Evolutionary conservation across 2,113 vertebrate genomes (phyloP).

Genomic region (Chloropsis hardwickii): DNA sequence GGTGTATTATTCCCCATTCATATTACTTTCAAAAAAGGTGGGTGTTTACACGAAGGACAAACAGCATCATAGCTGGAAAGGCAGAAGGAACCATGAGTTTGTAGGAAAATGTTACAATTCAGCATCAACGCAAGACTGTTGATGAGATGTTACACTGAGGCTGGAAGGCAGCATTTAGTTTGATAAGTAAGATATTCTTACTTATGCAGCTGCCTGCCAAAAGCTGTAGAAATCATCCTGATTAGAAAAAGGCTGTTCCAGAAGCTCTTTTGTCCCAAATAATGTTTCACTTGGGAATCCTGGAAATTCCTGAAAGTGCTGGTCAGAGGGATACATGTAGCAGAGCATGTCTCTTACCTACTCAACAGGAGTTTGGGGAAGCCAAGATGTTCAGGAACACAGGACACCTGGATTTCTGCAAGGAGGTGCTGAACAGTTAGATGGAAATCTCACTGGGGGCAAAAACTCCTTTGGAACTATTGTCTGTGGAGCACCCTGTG

Average conservation of each 20-base stretch:
- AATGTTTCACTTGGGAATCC: neutral
- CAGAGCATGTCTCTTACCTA: neutral
- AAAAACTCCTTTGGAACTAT: neutral
- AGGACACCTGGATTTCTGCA: neutral
- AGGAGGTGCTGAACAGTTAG: neutral
- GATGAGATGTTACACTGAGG: neutral
- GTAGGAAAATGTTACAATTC: neutral
- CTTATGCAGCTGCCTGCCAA: neutral
- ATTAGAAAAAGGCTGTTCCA: neutral
- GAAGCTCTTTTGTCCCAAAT: neutral
- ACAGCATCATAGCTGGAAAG: neutral
- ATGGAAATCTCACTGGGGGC: neutral
- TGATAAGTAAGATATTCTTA: neutral
- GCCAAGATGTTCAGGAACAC: neutral
- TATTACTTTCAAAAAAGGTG: neutral
- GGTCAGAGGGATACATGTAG: neutral
- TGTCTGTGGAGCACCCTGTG: neutral
- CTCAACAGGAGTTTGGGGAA: neutral
- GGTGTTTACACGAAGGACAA: neutral
- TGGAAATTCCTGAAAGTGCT: neutral
- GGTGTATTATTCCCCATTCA: neutral
- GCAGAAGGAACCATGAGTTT: neutral
- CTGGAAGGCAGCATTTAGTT: neutral
- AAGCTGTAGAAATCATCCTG: neutral
- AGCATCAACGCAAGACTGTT: neutral